phyloP scores from a whole-genome alignment of 2,888 invertebrate genomes.

The Xylota segnis region DNA sequence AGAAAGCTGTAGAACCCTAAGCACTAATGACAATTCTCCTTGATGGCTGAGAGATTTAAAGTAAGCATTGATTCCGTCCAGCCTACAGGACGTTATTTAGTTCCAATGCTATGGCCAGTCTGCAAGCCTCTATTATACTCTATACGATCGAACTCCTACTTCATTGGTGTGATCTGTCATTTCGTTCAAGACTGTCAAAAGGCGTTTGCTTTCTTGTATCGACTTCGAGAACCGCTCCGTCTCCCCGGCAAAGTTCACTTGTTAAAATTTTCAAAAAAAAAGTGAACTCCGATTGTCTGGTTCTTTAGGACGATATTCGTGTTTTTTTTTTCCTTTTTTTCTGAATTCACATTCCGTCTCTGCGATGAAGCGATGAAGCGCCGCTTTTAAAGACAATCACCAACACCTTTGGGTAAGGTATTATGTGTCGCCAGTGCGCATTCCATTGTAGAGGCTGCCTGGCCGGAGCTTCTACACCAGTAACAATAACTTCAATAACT shows the following conservation, averaged over 20 bases:
- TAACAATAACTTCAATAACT: constrained; percentile 63
- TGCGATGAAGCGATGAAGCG: constrained; percentile 79
- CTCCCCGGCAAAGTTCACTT: constrained; percentile 1
- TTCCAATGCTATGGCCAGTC: not conserved
- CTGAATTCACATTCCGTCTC: constrained; percentile 63
- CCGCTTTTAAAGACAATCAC: constrained; percentile 84
- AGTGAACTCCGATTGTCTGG: constrained; percentile 48
- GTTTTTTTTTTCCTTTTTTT: constrained; percentile 10
- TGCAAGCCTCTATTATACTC: not conserved
- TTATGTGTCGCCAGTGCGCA: constrained; percentile 67
- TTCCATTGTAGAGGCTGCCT: constrained; percentile 48
- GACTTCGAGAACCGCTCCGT: not conserved
- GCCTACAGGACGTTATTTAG: no score
- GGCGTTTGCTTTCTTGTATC: not conserved
- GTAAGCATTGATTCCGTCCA: no score
- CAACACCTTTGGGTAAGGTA: constrained; percentile 81
- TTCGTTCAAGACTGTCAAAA: not conserved
- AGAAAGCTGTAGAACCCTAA: no score
- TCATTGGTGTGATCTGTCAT: no score
- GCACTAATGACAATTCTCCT: no score
- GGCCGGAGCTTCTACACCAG: constrained; percentile 19
- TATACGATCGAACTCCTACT: not conserved
- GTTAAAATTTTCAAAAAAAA: constrained; percentile 15
- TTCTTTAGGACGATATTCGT: constrained; percentile 1
- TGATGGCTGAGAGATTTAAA: no score